Evolutionary conservation across 1,140 invertebrate species (phyloP).

Genomic region (Arctopsyche grandis): DNA sequence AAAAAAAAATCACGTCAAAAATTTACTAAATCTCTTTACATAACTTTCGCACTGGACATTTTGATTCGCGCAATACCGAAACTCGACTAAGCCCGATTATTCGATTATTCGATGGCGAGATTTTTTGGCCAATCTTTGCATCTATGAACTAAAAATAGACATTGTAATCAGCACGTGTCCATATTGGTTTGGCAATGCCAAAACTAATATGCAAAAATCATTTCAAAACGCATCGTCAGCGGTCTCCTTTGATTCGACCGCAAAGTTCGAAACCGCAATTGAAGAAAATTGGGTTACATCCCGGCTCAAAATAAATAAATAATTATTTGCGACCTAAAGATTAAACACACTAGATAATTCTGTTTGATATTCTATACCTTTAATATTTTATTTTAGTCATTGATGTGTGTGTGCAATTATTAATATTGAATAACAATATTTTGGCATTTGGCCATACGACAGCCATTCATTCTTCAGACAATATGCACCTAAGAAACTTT

Average conservation of each 20-base stretch:
- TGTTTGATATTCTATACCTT: no score
- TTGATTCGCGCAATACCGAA: neutral
- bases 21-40: neutral
- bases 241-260: neutral
- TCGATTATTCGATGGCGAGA: neutral
- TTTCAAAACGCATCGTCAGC: neutral
- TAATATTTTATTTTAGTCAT: no score
- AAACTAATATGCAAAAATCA: neutral
- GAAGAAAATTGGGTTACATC: slow-evolving; percentile 4
- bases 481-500: no score
- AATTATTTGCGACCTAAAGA: no score
- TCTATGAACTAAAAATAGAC: neutral
- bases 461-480: no score
- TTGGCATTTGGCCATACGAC: no score
- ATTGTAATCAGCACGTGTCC: no score
- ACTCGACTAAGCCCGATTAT: neutral
- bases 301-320: neutral
- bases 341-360: no score
- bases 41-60: neutral
- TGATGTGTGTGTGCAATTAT: no score
- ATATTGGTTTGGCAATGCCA: slow-evolving; percentile 21
- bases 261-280: neutral
- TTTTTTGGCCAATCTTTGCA: neutral
- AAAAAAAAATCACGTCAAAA: neutral
- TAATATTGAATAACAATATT: no score